These are phyloP conservation scores for Malacoctenus gilli DNA, from an alignment of 2,797 vertebrate species.

Conservation along the genomic window DNA sequence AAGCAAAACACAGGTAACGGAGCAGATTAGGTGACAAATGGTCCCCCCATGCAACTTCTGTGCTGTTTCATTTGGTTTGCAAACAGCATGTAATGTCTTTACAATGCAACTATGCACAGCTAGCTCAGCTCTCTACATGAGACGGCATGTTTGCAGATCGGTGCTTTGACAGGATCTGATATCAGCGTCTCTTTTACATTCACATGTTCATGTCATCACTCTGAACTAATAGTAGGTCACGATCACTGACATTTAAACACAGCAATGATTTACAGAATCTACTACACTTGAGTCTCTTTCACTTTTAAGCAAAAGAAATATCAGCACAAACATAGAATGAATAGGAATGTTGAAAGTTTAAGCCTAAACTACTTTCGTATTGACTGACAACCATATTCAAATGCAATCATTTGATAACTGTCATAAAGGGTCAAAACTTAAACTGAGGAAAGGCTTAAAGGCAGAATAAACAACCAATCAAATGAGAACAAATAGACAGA, in stretches of 20 bases:
- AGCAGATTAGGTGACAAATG: constrained; percentile 44
- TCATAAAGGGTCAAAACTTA: too few species aligned
- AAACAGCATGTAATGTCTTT: constrained; percentile 74
- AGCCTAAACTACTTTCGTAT: too few species aligned
- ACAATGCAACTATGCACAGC: constrained; percentile 54
- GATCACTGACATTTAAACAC: constrained; percentile 41
- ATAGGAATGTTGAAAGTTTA: background rate
- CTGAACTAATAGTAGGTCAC: constrained; percentile 66
- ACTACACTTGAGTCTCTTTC: constrained; percentile 17
- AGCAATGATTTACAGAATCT: constrained; percentile 37
- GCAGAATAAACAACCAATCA: too few species aligned
- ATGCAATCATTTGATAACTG: too few species aligned
- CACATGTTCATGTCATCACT: constrained; percentile 69
- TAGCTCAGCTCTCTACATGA: constrained; percentile 36
- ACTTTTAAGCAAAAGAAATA: constrained; percentile 6
- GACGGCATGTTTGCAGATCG: constrained; percentile 50
- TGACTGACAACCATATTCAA: too few species aligned
- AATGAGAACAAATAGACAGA: too few species aligned
- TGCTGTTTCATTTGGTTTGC: constrained; percentile 61
- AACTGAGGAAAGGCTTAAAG: too few species aligned
- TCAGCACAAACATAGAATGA: constrained; percentile 6
- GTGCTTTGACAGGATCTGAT: constrained; percentile 54
- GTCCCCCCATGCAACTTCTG: constrained; percentile 49
- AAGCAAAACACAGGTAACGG: constrained; percentile 58
- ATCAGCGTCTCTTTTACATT: constrained; percentile 54